Evolutionary conservation across 30 jellyfish, hydroid and myxozoan species (phyloP), one percentile per base, ranked within the genome.

Genomic region (Cassiopea andromeda): DNA sequence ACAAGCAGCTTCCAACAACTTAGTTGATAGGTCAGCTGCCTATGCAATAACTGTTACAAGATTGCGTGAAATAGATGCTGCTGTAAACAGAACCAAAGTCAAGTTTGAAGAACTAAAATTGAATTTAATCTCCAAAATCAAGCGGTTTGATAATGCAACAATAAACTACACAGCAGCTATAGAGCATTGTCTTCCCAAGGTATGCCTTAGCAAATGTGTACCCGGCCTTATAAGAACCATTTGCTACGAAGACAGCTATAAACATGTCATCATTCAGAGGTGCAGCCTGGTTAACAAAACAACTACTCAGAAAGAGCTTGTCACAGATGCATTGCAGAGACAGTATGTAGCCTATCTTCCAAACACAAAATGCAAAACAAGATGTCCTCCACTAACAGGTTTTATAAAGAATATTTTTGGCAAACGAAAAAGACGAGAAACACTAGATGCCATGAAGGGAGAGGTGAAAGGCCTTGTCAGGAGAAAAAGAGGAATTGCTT

Each of bases 351-450:
- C 90, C 9, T 50, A 73, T 70, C 44, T 46, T 64, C 76, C 82
- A 44, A 27, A 77, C 8, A 15, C 81, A 1, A 44, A 60, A 18
- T 91, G 97, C 89, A 15, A 64, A 57, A 84, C 93, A 54, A 78
- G 73, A 43, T 91, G 97, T 61, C 97, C 97, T 1, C 97, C 97
- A 14, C 73, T 91, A 45, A 91, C 97, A 44, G 94, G 91, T 8
- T 91, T 91, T 50, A 75, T 91, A 70, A 84, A 58, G 78, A 83
- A 45, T 16, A 27, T 91, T 5, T 84, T 91, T 54, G 97, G 97
- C 18, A 88, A 80, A 69, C 88, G 95, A 44, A 83, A 50, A 45
- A 46, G 80, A n/a, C 44, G 89, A 1, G 89, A 80, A 16, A 13
- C 60, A 17, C 17, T 69, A 60, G 1, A 58, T n/a, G 46, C 19